These are phyloP conservation scores for Argopecten irradians DNA, from an alignment of 1,140 invertebrate genomes.

Conservation along the genomic window DNA sequence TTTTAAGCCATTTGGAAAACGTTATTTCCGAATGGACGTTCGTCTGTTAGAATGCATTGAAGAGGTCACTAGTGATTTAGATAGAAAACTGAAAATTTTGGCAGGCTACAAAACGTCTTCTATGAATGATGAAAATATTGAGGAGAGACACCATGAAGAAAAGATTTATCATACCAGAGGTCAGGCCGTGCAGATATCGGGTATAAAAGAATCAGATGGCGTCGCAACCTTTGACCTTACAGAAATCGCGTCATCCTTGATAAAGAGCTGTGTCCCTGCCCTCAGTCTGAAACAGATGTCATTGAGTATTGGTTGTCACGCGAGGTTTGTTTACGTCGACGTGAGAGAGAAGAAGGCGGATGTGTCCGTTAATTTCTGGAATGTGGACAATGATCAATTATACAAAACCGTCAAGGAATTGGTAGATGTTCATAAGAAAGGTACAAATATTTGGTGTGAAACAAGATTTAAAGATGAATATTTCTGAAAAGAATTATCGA, in stretches of 20 bases:
- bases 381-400: conserved; percentile 26
- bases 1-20: conserved; percentile 34
- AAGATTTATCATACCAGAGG: conserved; percentile 42
- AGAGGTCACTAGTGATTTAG: conserved; percentile 37
- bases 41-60: conserved; percentile 50
- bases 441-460: too few species aligned
- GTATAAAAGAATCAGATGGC: background rate
- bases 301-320: conserved; percentile 48
- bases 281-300: conserved; percentile 24
- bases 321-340: conserved; percentile 46
- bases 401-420: background rate
- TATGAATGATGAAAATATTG: conserved; percentile 46
- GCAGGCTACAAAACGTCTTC: conserved; percentile 48
- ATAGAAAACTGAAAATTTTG: conserved; percentile 15
- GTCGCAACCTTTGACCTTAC: conserved; percentile 3
- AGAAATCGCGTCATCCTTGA: conserved; percentile 38
- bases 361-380: conserved; percentile 39
- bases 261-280: conserved; percentile 37
- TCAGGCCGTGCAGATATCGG: conserved; percentile 48
- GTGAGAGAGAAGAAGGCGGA: conserved; percentile 19
- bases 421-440: background rate
- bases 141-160: conserved; percentile 51
- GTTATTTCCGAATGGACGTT: conserved; percentile 51
- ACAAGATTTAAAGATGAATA: too few species aligned
- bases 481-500: too few species aligned